These are phyloP conservation scores for Encarsia formosa DNA, from an alignment of 2,888 invertebrate genomes.

Conservation along the genomic window DNA sequence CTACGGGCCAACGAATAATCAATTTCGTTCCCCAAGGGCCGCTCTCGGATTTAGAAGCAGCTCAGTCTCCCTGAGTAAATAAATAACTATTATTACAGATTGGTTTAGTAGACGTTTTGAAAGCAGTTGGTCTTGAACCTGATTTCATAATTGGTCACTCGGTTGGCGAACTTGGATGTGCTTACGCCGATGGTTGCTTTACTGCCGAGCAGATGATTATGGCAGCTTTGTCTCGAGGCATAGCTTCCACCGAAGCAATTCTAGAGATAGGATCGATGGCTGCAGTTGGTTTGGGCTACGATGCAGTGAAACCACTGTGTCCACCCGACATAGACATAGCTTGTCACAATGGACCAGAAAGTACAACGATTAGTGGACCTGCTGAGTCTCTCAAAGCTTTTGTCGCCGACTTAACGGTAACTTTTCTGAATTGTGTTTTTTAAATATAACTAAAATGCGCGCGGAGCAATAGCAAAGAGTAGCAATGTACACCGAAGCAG, in stretches of 20 bases:
- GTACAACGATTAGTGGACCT: conserved; percentile 84
- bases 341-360: conserved; percentile 82
- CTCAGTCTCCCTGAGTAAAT: no score
- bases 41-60: no score
- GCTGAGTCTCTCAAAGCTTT: conserved; percentile 63
- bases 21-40: no score
- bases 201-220: conserved; percentile 53
- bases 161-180: conserved; percentile 91
- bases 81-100: conserved; percentile 46
- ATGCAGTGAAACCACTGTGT: conserved; percentile 60
- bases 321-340: conserved; percentile 78
- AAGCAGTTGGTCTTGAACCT: conserved; percentile 58
- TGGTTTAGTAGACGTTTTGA: conserved; percentile 63
- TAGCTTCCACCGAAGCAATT: conserved; percentile 38
- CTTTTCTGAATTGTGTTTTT: no score
- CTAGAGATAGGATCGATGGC: conserved; percentile 78
- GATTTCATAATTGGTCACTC: conserved; percentile 84
- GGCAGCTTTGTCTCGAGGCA: conserved; percentile 38
- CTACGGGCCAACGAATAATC: no score
- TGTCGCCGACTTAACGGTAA: conserved; percentile 58
- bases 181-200: conserved; percentile 89
- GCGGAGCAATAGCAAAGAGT: no score
- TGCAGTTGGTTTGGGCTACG: conserved; percentile 69
- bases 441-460: no score
- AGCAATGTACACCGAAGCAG: no score